Evolutionary conservation across 2,113 vertebrate species (phyloP).

Genomic region (Podarcis muralis): DNA sequence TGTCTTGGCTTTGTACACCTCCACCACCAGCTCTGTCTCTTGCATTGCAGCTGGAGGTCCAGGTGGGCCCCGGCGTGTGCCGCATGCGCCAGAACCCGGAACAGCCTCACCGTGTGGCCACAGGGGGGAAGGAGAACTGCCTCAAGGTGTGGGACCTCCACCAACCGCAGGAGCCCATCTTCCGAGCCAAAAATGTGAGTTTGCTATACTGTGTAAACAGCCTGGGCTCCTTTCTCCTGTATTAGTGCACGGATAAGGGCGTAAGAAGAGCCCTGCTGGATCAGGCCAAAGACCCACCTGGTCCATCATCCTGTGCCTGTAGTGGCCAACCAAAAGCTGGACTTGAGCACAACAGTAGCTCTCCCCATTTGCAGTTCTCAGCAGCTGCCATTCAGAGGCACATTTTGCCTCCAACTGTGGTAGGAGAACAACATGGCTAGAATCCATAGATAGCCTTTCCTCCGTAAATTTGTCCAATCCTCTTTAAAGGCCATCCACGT

Average conservation of each 20-base stretch:
- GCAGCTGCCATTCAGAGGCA: no score
- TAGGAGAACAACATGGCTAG: no score
- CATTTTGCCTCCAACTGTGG: no score
- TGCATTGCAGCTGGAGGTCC: slow-evolving; percentile 65
- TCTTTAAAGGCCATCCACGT: no score
- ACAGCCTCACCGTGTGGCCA: slow-evolving; percentile 73
- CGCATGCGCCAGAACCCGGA: slow-evolving; percentile 81
- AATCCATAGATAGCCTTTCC: no score
- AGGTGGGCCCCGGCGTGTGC: slow-evolving; percentile 74
- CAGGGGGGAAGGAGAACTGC: slow-evolving; percentile 87
- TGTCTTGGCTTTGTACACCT: background rate
- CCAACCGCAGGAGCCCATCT: slow-evolving; percentile 77
- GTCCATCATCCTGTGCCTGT: no score
- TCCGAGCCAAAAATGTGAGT: slow-evolving; percentile 87
- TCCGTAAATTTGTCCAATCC: no score
- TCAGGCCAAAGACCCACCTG: no score
- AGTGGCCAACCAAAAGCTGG: no score
- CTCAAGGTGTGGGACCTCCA: slow-evolving; percentile 91
- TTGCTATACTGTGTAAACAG: background rate
- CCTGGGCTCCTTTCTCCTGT: background rate
- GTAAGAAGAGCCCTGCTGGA: no score
- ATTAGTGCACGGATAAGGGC: background rate
- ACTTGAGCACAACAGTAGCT: no score
- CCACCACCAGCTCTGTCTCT: background rate
- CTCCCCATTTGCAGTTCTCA: no score